phyloP scores from a whole-genome alignment of 2,113 vertebrate genomes.

The Anhinga rufa region DNA sequence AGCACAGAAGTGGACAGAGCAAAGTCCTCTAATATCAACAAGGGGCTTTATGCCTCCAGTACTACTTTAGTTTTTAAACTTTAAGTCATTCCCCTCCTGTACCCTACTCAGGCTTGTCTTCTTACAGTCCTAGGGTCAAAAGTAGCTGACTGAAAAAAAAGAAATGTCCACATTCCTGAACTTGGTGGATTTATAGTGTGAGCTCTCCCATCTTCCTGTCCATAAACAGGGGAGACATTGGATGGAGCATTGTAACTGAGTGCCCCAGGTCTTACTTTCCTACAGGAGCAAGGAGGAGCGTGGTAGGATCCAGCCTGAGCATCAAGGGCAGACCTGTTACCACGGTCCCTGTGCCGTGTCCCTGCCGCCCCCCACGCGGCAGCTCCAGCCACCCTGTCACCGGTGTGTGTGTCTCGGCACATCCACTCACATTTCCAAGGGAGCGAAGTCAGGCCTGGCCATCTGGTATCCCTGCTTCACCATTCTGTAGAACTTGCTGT shows the following conservation, averaged over 20 bases:
- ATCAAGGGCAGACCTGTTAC: neutral
- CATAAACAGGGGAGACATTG: neutral
- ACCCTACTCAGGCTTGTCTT: neutral
- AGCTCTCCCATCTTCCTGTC: neutral
- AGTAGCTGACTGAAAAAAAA: neutral
- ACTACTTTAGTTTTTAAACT: neutral
- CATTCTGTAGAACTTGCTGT: slow-evolving; percentile 96
- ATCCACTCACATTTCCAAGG: slow-evolving; percentile 84
- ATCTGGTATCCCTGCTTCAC: slow-evolving; percentile 95
- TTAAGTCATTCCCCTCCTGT: neutral
- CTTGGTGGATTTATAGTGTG: neutral
- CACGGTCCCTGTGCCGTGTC: too few relatives aligned
- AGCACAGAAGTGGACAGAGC: neutral
- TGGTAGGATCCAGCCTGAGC: neutral
- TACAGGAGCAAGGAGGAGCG: neutral
- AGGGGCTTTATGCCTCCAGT: neutral
- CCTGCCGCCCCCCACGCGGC: neutral
- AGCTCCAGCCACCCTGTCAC: neutral
- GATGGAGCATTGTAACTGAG: neutral
- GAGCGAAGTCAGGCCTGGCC: slow-evolving; percentile 87
- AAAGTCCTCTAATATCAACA: neutral
- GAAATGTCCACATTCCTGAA: neutral
- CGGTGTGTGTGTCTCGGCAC: accelerated
- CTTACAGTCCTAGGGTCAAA: neutral
- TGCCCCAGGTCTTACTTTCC: neutral